Evolutionary conservation across 2,888 invertebrate genomes (phyloP).

Genomic region (Graphium colonna): DNA sequence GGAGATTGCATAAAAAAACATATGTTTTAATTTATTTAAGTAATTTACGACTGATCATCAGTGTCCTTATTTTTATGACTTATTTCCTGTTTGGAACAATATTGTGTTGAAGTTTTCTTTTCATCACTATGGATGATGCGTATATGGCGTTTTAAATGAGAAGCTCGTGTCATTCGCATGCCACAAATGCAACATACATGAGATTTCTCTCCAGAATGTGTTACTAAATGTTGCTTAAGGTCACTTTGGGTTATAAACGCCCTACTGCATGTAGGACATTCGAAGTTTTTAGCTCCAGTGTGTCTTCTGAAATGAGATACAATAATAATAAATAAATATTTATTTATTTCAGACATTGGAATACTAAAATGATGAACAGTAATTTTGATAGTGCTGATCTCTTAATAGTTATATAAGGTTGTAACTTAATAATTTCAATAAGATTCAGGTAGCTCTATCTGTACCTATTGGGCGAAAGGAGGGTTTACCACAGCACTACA

Average conservation of each 20-base stretch:
- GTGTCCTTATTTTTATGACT: slow-evolving; percentile 28
- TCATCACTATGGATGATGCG: slow-evolving; percentile 44
- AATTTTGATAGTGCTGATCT: too few species aligned
- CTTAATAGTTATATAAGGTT: too few species aligned
- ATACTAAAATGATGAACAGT: too few species aligned
- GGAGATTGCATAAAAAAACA: too few species aligned
- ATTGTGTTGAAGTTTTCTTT: slow-evolving; percentile 32
- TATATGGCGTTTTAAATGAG: slow-evolving; percentile 67
- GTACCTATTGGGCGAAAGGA: too few species aligned
- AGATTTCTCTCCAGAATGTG: slow-evolving; percentile 60
- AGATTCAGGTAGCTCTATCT: too few species aligned
- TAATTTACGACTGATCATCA: background rate
- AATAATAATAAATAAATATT: too few species aligned
- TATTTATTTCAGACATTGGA: background rate
- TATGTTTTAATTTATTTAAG: too few species aligned
- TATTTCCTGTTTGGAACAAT: background rate
- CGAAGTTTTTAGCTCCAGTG: slow-evolving; percentile 71
- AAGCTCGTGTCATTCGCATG: slow-evolving; percentile 55
- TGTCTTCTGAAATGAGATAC: slow-evolving; percentile 59
- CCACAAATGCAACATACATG: slow-evolving; percentile 67
- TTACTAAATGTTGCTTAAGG: slow-evolving; percentile 62
- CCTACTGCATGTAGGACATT: slow-evolving; percentile 59
- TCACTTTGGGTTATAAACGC: slow-evolving; percentile 70
- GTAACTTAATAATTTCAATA: too few species aligned
- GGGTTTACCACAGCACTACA: too few species aligned